Evolutionary conservation across 2,888 invertebrate genomes (phyloP).

Genomic region (Noctuana brunneofusca): DNA sequence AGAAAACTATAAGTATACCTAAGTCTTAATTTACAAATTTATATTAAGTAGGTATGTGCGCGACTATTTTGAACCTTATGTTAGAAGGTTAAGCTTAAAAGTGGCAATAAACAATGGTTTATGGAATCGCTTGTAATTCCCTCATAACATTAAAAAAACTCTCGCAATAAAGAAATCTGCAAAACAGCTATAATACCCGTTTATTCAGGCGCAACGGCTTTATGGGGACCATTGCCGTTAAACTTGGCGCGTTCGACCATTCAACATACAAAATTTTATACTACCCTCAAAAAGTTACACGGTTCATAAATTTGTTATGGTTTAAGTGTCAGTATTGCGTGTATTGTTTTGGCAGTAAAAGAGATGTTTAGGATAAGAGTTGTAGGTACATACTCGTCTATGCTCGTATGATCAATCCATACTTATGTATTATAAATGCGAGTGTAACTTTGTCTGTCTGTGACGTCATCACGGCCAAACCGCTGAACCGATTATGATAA

Average conservation of each 20-base stretch:
- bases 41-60: no score
- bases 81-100: no score
- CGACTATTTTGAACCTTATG: no score
- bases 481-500: no score
- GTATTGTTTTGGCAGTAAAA: slow-evolving; percentile 6
- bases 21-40: no score
- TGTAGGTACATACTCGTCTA: no score
- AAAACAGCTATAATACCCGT: slow-evolving; percentile 30
- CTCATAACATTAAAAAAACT: slow-evolving; percentile 8
- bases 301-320: slow-evolving; percentile 28
- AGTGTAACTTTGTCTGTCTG: no score
- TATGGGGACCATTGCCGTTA: slow-evolving; percentile 21
- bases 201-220: slow-evolving; percentile 26
- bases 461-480: no score
- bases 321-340: slow-evolving; percentile 12
- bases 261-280: slow-evolving; percentile 31
- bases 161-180: slow-evolving; percentile 31
- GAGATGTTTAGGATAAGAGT: not conserved
- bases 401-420: no score
- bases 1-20: no score
- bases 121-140: not conserved
- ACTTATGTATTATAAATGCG: no score
- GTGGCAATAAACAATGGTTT: no score
- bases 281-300: slow-evolving; percentile 24
- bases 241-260: slow-evolving; percentile 31